Percentiles rank a stretch among this genome's conserved stretches.
Conservation (phyloP, 2,888 invertebrate species). For the Pseudococcus jackbeardsleyi region DNA sequence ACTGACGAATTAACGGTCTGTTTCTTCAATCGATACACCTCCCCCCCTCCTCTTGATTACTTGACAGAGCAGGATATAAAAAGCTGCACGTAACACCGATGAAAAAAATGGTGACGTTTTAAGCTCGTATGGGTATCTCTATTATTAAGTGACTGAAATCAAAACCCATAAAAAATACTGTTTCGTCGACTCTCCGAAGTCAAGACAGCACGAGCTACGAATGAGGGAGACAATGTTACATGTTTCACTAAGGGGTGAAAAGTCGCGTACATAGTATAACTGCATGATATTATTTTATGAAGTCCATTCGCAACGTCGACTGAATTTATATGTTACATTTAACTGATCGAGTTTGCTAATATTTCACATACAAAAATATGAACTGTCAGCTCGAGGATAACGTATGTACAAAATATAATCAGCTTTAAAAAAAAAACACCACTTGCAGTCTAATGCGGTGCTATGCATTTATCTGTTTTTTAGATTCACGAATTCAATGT, state of each 20-base stretch:
- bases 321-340: constrained; percentile 49
- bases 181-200: constrained; percentile 3
- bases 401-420: constrained; percentile 35
- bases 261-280: not conserved
- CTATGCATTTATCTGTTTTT: constrained; percentile 26
- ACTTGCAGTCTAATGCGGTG: not conserved
- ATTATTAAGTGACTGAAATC: not conserved
- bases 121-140: not conserved
- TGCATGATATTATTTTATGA: constrained; percentile 41
- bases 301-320: constrained; percentile 47
- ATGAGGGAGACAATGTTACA: not conserved
- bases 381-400: constrained; percentile 25
- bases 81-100: not conserved
- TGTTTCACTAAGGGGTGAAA: constrained; percentile 3
- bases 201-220: not conserved
- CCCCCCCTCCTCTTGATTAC: too few species aligned
- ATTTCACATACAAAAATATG: constrained; percentile 27
- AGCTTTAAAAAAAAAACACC: not conserved
- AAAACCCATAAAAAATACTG: not conserved
- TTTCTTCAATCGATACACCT: not conserved
- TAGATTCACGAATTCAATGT: constrained; percentile 24
- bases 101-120: not conserved
- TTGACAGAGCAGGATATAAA: too few species aligned
- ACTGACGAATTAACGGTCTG: not conserved
- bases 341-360: constrained; percentile 16